Evolutionary conservation across 2,888 invertebrate genomes (phyloP).

Genomic region (Dioctria rufipes): DNA sequence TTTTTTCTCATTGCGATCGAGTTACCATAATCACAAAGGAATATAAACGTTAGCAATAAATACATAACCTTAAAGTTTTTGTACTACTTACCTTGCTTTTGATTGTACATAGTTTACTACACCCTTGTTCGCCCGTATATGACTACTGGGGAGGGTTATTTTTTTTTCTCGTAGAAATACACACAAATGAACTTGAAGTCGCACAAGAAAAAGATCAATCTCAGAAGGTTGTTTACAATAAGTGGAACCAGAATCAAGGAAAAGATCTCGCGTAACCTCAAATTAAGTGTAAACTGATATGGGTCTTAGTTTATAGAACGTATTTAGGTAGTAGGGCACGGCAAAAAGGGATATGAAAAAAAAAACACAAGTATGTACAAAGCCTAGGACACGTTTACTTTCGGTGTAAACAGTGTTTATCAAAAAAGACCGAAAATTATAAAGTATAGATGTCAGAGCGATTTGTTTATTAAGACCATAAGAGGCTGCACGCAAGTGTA

Average conservation of each 20-base stretch:
- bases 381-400: constrained; percentile 7
- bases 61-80: constrained; percentile 17
- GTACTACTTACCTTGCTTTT: neutral
- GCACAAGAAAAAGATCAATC: constrained; percentile 22
- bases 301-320: constrained; percentile 47
- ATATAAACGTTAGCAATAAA: constrained; percentile 4
- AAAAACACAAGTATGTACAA: no score
- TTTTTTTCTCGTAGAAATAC: constrained; percentile 6
- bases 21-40: constrained; percentile 30
- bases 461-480: constrained; percentile 42
- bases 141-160: constrained; percentile 11
- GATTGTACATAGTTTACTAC: neutral
- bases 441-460: constrained; percentile 31
- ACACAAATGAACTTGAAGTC: constrained; percentile 25
- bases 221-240: constrained; percentile 26
- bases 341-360: neutral
- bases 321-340: constrained; percentile 34
- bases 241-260: constrained; percentile 38
- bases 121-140: neutral
- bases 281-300: constrained; percentile 55
- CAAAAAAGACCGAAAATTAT: neutral
- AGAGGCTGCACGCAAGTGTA: constrained; percentile 32
- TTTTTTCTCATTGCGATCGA: constrained; percentile 54
- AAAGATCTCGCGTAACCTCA: constrained; percentile 53
- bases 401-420: constrained; percentile 2